Evolutionary conservation across 2,797 vertebrate species (phyloP).

Genomic region (Peromyscus nudipes): DNA sequence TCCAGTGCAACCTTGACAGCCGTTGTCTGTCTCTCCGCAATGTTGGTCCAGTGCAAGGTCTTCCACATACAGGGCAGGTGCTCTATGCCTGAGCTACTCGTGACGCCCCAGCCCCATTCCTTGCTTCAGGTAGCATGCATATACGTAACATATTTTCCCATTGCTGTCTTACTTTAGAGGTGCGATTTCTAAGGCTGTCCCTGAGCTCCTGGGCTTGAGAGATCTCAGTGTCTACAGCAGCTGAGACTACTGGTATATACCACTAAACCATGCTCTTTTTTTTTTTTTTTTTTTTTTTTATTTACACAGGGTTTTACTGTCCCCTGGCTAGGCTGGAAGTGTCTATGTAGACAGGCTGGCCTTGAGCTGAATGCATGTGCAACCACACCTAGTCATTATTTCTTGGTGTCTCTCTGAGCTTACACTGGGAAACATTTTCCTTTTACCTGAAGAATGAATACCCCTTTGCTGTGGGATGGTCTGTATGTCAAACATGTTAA

Average conservation of each 20-base stretch:
- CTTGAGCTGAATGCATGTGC: background rate
- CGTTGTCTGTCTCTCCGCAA: too few relatives aligned
- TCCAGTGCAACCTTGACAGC: too few relatives aligned
- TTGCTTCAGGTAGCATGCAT: background rate
- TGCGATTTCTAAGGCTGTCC: background rate
- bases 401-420: background rate
- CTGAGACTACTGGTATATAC: too few relatives aligned
- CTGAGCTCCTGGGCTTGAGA: background rate
- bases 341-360: background rate
- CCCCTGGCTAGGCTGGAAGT: background rate
- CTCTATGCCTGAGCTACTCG: background rate
- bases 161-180: background rate
- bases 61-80: background rate
- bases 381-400: background rate
- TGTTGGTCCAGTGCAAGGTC: background rate
- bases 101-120: background rate
- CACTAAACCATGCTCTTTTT: background rate
- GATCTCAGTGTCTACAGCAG: background rate
- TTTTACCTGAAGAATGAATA: background rate
- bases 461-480: too few relatives aligned
- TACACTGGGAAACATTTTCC: background rate
- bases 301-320: background rate
- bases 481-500: too few relatives aligned
- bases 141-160: background rate
- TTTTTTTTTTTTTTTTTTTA: too few relatives aligned